Evolutionary conservation across 2,113 vertebrate species (phyloP), one percentile per base, ranked within the genome.

Genomic region (Saguinus midas): DNA sequence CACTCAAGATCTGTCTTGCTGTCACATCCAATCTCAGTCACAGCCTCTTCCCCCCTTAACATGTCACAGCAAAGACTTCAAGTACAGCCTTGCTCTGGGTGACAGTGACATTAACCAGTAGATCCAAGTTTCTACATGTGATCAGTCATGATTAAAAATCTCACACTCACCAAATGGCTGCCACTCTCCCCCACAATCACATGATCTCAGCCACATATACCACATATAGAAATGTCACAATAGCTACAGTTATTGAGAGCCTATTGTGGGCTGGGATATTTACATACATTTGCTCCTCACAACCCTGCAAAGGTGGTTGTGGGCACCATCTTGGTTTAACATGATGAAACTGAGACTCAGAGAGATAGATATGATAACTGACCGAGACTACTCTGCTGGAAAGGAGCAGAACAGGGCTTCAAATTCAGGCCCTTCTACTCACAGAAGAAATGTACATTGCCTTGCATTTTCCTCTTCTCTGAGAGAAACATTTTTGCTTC

Each of bases 1-100:
- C 96, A 87, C 95, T 96, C 87, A 87, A 70, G 64, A 78, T 48
- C 91, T 93, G 79, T 87, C 83, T 95, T 48, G 75, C 89, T 92
- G 96, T 96, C 97, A 96, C 79, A 84, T 58, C 91, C 96, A 57
- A 29, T 87, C 84, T 97, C 95, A 91, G 68, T 95, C 96, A 96
- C 92, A 87, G 79, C 73, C 87, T 95, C 85, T 82, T 61, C 80
- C 75, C 66, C 64, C 5, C 23, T 70, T 90, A 45, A 92, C 83
- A 43, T 93, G 95, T 97, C 94, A 79, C 89, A 90, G 96, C 94
- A 87, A 91, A 97, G 87, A 87, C 90, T 94, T 96, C 91, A 94
- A 96, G 84, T 40, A 29, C 72, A 2, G 14, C 92, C 95, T 92
- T n/a, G 37, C 87, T 90, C 87, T 79, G 81, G 79, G 96, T 95